Percentiles rank a stretch among this genome's conserved stretches.
phyloP scores from a whole-genome alignment of 2,113 vertebrate genomes.

The Pseudorectes ferrugineus region DNA sequence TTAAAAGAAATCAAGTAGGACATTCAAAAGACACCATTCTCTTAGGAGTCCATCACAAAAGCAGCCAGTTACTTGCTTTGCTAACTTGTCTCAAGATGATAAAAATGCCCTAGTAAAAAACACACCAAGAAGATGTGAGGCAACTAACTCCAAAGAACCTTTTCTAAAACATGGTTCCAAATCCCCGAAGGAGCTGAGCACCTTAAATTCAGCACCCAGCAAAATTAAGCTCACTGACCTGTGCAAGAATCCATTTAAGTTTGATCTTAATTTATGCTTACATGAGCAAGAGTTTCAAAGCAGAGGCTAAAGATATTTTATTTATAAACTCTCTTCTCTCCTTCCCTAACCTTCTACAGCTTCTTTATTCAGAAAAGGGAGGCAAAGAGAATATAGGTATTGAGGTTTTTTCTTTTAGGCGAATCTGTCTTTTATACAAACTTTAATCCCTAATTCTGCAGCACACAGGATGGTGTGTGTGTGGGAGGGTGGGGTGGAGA shows the following conservation, averaged over 20 bases:
- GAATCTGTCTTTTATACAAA: slow-evolving; percentile 42
- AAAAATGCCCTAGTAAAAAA: background rate
- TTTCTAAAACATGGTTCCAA: background rate
- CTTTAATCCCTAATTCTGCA: slow-evolving; percentile 59
- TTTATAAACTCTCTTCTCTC: background rate
- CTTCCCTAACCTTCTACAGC: background rate
- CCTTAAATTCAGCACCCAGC: background rate
- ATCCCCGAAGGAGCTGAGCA: background rate
- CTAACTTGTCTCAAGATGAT: background rate
- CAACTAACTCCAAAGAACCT: background rate
- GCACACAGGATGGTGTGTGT: background rate
- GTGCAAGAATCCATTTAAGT: background rate
- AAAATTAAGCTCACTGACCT: slow-evolving; percentile 6
- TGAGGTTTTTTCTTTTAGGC: background rate
- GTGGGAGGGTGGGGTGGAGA: slow-evolving; percentile 27
- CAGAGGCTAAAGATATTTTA: slow-evolving; percentile 11
- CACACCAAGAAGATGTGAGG: background rate
- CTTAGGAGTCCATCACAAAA: background rate
- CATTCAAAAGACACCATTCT: background rate
- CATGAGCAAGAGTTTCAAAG: background rate
- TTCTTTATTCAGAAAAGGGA: background rate
- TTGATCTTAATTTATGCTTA: slow-evolving; percentile 16
- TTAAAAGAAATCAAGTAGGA: background rate
- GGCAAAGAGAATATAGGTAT: background rate
- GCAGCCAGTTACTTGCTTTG: background rate